Base-by-base conservation (phyloP, 2,888 invertebrate species). In the Torymus tubicola region DNA sequence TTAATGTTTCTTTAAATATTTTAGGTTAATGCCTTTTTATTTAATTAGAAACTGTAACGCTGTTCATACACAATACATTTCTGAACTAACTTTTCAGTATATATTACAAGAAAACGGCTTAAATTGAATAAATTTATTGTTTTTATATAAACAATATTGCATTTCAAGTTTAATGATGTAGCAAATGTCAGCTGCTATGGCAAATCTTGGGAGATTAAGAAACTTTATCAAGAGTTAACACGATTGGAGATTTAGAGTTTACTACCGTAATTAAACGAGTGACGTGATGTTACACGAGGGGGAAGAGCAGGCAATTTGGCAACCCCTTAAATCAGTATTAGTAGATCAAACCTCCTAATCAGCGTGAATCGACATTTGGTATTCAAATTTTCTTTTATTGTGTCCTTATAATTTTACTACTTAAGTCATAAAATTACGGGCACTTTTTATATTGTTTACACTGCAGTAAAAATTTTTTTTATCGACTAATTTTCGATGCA, bases 251-350 rank as follows among this genome's bases (percentile, higher is more conserved):
- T 80, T 80, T 75, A 67, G 68, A 80, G 80, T 80, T 80, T 82
- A 80, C 65, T 82, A 24, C 74, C 63, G 82, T 72, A 82, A 82
- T 82, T 82, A 82, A 82, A 82, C 79, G 82, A 68, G 78, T 75
- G 80, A 80, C 75, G 77, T 78, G 75, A 68, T 71, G 78, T 80
- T 58, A 78, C 50, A 50, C 61, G 50, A 70, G 78, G 80, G 24
- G 82, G 73, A 79, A 52, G 60, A 79, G 73, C 12, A 77, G 67
- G 82, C 77, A 80, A 77, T 77, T 67, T 73, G 58, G 74, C 74
- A 80, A 82, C 70, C 78, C 82, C 80, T 82, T 80, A 82, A 82
- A 82, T 82, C 82, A 80, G 82, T 80, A 80, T 82, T 80, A 80
- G 78, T 55, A 71, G 82, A 80, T 82, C 82, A 80, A 80, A 74